Percentiles rank a stretch among this genome's conserved stretches.
Evolutionary conservation across 37 sponge, comb jelly and placozoan species (phyloP).

Genomic region (Bolinopsis microptera): DNA sequence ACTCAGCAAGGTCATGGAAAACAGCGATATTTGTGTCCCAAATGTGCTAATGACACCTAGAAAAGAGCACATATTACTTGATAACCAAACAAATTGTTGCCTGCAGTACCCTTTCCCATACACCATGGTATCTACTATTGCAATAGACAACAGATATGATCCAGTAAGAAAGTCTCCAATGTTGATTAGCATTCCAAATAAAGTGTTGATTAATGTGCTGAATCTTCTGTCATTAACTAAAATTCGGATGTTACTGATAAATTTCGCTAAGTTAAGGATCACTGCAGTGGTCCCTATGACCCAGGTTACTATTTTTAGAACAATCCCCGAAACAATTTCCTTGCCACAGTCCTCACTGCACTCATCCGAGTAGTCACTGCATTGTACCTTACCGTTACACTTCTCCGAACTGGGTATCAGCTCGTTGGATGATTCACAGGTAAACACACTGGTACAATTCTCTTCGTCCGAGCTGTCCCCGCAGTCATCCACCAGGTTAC

Average conservation of each 20-base stretch:
- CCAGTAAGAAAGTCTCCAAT: constrained; percentile 41
- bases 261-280: not conserved
- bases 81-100: not conserved
- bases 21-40: constrained; percentile 1
- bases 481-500: constrained; percentile 26
- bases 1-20: constrained; percentile 35
- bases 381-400: not conserved
- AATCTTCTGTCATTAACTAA: not conserved
- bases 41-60: not conserved
- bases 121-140: not conserved
- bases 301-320: not conserved
- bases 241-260: not conserved
- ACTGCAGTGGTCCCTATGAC: not conserved
- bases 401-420: not conserved
- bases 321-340: not conserved
- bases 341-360: constrained; percentile 3
- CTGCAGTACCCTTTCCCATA: not conserved
- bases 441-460: not conserved
- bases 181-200: not conserved
- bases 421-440: not conserved
- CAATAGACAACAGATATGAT: not conserved
- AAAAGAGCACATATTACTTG: not conserved
- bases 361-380: constrained; percentile 15
- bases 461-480: not conserved
- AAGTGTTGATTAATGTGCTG: not conserved